Percentiles rank a stretch among this genome's conserved stretches.
Conservation (phyloP, 2,113 vertebrate species). For the Psilopsiagon aurifrons region DNA sequence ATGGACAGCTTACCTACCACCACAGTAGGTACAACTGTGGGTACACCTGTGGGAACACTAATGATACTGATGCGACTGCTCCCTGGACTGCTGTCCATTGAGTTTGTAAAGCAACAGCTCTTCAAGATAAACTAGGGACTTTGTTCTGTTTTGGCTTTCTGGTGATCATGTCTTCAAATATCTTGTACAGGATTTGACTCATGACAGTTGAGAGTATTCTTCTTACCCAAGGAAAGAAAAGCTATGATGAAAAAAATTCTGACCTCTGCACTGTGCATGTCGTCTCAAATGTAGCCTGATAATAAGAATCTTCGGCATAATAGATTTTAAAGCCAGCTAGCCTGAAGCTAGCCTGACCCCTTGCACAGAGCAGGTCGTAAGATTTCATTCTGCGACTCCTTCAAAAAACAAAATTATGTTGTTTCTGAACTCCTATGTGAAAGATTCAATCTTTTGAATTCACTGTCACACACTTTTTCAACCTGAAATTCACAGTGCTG, state of each 20-base stretch:
- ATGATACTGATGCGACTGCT: not conserved
- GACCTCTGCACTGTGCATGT: not conserved
- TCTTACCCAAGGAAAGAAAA: not conserved
- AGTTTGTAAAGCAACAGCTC: not conserved
- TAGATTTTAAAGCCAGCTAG: not conserved
- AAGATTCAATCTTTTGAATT: not conserved
- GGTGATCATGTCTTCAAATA: not conserved
- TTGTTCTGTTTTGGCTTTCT: not conserved
- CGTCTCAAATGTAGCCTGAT: not conserved
- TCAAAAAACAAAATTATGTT: not conserved
- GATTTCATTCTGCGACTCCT: not conserved
- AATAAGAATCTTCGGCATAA: not conserved
- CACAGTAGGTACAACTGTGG: not conserved
- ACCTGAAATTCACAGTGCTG: not conserved
- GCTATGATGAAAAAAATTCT: not conserved
- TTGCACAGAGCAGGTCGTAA: not conserved
- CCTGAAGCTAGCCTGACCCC: not conserved
- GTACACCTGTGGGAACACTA: not conserved
- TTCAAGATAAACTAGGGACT: not conserved
- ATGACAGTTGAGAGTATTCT: not conserved
- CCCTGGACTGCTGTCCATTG: not conserved
- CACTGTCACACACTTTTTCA: not conserved
- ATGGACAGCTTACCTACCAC: not conserved
- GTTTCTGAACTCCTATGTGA: not conserved
- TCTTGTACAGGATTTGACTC: not conserved